Conservation (phyloP, 2,113 vertebrate genomes). For the Grantiella picta region DNA sequence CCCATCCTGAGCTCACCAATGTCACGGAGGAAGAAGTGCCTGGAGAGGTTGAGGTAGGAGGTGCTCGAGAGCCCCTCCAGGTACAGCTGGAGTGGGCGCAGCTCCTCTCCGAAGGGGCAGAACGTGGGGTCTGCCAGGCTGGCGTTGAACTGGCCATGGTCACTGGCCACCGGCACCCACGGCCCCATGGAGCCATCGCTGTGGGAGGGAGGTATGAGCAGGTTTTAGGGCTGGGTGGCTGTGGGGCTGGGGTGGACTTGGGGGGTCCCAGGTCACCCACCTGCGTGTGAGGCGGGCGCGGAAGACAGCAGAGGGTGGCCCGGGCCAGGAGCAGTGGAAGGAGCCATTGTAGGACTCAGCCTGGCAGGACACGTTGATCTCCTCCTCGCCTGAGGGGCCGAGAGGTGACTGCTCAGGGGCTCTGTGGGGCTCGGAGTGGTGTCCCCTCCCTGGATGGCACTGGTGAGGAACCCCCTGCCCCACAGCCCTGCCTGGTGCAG, state of each 20-base stretch:
- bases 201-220: not conserved
- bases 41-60: not conserved
- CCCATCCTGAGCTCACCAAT: not conserved
- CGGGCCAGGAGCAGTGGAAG: conserved; percentile 23
- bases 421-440: accelerated
- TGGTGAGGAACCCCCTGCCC: accelerated
- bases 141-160: accelerated
- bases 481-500: accelerated
- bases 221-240: accelerated
- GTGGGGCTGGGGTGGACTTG: accelerated
- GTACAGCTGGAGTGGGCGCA: not conserved
- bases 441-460: accelerated
- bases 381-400: accelerated
- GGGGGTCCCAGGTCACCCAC: not conserved
- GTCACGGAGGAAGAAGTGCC: not conserved
- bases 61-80: conserved; percentile 1
- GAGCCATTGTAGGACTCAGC: conserved; percentile 1
- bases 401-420: not conserved
- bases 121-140: not conserved
- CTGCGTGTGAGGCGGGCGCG: not conserved
- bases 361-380: not conserved
- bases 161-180: not conserved
- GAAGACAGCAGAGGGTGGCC: not conserved
- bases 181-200: not conserved
- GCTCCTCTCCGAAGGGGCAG: conserved; percentile 42